Percentiles rank a stretch among this genome's conserved stretches.
Evolutionary conservation across 1,140 invertebrate species (phyloP).

Genomic region (Arion vulgaris): DNA sequence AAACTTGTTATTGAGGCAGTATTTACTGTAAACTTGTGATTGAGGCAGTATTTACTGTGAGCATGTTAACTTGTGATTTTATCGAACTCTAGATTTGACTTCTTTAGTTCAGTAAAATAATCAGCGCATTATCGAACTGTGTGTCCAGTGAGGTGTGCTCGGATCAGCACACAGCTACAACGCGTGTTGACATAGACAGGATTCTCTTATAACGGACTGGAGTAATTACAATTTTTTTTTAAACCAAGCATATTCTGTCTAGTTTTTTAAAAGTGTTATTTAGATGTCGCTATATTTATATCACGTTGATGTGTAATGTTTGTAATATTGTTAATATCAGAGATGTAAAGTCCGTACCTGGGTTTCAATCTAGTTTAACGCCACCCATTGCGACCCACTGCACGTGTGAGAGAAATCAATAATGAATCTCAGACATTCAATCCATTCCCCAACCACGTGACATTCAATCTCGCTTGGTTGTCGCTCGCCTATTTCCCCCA

Average conservation of each 20-base stretch:
- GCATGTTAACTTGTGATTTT: neutral
- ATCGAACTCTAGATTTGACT: neutral
- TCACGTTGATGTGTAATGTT: neutral
- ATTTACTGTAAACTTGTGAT: too few relatives aligned
- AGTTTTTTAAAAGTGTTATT: neutral
- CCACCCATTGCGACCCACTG: neutral
- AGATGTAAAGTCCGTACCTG: neutral
- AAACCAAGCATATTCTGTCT: too few relatives aligned
- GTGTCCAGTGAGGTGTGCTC: neutral
- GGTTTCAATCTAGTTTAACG: neutral
- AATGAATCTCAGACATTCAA: conserved; percentile 15
- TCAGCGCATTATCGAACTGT: neutral
- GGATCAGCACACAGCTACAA: neutral
- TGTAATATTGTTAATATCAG: neutral
- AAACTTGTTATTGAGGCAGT: too few relatives aligned
- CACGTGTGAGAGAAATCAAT: conserved; percentile 20
- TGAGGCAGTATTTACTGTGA: too few relatives aligned
- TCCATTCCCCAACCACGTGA: neutral
- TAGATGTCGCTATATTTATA: neutral
- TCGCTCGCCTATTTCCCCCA: neutral
- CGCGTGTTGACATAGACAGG: neutral
- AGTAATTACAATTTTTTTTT: neutral
- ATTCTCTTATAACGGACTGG: too few relatives aligned
- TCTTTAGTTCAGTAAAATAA: neutral
- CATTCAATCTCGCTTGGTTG: neutral